Base-by-base conservation (phyloP, 1,140 invertebrate species). In the Euura lappo region DNA sequence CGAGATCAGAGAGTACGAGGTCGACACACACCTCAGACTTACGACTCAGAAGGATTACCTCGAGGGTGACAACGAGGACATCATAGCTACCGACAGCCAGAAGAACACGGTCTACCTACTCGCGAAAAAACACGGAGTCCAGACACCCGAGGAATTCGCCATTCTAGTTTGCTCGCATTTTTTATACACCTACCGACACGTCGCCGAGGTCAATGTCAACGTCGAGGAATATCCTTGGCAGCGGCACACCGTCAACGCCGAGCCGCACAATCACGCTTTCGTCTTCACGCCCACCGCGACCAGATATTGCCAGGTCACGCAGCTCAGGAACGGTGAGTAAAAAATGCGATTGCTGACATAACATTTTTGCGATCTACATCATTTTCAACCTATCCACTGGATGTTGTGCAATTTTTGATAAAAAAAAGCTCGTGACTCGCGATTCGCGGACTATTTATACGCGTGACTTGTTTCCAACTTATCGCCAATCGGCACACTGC, bases 51-150 rank as follows among this genome's bases (percentile, higher is more conserved):
- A 90, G 69, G 93, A 94, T 76, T 93, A 91, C 79, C 79, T 89
- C 1, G 78, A 85, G 11, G 92, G 91, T n/a, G 91, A 93, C 81
- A 94, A 94, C 77, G 89, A 90, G 47, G 91, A 93, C 77, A 91
- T 94, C 60, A 91, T 94, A n/a, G 94, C 94, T 2, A 95, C 94
- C 0, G 94, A 95, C 79, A 93, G 93, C 6, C 94, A 95, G 78
- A 95, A 95, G 87, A 95, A 95, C 79, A 95, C 93, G 0, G 92
- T 95, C n/a, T 94, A 94, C 80, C 80, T 94, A 44, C 78, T 95
- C 75, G 94, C 94, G 7, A 94, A 94, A 80, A 93, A 94, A 76
- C 86, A 93, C 81, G 93, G 93, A 51, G 90, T 94, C 1, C 90
- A 92, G 73, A 92, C 91, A 6, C 93, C 93, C 1, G 94, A 95